Evolutionary conservation across 2,888 invertebrate species (phyloP).

Genomic region (Rhorus exstirpatorius): DNA sequence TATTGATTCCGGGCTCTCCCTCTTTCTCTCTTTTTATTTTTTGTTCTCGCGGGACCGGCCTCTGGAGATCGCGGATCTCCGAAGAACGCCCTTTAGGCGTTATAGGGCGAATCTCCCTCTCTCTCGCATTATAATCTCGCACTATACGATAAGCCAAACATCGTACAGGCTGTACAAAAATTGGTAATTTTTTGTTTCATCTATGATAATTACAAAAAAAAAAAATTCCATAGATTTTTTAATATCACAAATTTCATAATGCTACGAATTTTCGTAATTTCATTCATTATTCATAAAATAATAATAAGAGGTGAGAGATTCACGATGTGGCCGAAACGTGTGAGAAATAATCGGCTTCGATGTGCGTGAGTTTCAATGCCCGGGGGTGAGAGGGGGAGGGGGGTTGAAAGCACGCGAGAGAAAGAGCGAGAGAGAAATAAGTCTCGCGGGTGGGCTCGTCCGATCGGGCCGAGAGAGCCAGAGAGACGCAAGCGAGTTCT

Average conservation of each 20-base stretch:
- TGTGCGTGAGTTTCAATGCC: conserved; percentile 55
- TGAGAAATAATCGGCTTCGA: conserved; percentile 61
- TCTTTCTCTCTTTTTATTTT: conserved; percentile 26
- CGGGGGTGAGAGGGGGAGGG: conserved; percentile 20
- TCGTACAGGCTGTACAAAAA: too few relatives aligned
- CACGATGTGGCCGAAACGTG: conserved; percentile 45
- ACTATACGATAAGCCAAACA: too few relatives aligned
- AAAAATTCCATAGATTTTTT: neutral
- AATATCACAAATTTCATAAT: neutral
- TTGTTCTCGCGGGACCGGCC: conserved; percentile 35
- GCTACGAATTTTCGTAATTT: neutral
- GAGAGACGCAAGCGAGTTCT: conserved; percentile 56
- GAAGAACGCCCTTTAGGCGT: conserved; percentile 68
- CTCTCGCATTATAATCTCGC: neutral
- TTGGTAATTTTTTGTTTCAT: too few relatives aligned
- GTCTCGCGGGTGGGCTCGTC: conserved; percentile 69
- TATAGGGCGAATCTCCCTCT: conserved; percentile 35
- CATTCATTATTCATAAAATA: neutral
- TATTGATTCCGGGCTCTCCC: conserved; percentile 81
- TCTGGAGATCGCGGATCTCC: conserved; percentile 74
- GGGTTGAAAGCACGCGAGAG: conserved; percentile 19
- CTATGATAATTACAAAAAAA: conserved; percentile 2
- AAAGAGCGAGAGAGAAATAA: conserved; percentile 37
- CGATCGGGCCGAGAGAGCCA: conserved; percentile 53
- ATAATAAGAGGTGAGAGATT: conserved; percentile 10